phyloP scores from a whole-genome alignment of 2,888 invertebrate genomes.

The Rhagonycha fulva region DNA sequence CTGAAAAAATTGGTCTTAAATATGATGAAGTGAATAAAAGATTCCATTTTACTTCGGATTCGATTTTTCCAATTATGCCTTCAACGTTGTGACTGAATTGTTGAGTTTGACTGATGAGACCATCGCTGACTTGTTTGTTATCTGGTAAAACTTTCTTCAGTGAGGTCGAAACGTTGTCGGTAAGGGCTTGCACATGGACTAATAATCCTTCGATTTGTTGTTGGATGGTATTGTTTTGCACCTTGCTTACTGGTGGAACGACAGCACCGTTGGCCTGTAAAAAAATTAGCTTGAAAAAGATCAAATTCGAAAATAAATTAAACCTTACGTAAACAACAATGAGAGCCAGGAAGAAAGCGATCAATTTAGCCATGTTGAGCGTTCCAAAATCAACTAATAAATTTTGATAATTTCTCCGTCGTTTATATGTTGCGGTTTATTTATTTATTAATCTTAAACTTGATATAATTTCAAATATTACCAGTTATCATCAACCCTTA shows the following conservation, averaged over 20 bases:
- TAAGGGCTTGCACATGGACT: not conserved
- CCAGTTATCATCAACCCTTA: not conserved
- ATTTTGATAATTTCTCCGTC: not conserved
- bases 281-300: not conserved
- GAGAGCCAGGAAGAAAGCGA: not conserved
- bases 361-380: not conserved
- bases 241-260: not conserved
- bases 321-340: not conserved
- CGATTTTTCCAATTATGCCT: not conserved
- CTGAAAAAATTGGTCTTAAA: not conserved
- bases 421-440: not conserved
- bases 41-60: not conserved
- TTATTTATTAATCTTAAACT: not conserved
- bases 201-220: not conserved
- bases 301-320: not conserved
- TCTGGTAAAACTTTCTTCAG: not conserved
- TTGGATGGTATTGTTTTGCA: not conserved
- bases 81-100: not conserved
- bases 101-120: not conserved
- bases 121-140: not conserved
- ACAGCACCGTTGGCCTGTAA: not conserved
- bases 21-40: not conserved
- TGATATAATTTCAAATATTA: not conserved
- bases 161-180: not conserved
- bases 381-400: not conserved